Percentiles rank a stretch among this genome's conserved stretches.
Evolutionary conservation across 2,888 invertebrate genomes (phyloP).

Genomic region (Ceraclea dissimilis): DNA sequence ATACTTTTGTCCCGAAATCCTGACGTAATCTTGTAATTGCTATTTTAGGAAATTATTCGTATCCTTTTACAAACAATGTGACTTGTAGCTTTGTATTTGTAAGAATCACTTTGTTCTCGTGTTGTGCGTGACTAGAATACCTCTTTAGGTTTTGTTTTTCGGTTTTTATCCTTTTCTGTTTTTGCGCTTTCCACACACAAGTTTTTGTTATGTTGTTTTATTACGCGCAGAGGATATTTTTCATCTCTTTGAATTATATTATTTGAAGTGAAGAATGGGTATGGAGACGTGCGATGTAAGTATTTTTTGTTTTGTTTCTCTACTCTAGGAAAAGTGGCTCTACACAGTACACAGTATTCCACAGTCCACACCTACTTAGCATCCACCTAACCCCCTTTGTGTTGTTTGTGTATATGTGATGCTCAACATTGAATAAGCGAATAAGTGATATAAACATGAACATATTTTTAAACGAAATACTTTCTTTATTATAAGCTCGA

Average conservation of each 20-base stretch:
- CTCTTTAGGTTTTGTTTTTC: not conserved
- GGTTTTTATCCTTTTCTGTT: not conserved
- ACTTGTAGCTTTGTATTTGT: not conserved
- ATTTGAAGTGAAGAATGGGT: not conserved
- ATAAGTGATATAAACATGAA: too few relatives aligned
- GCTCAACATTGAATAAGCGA: too few relatives aligned
- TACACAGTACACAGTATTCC: too few relatives aligned
- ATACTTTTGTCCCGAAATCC: too few relatives aligned
- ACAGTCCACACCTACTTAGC: too few relatives aligned
- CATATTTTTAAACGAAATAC: too few relatives aligned
- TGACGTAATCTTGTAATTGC: too few relatives aligned
- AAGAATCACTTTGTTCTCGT: not conserved
- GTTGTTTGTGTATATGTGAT: too few relatives aligned
- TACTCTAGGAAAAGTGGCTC: not conserved
- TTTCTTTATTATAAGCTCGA: too few relatives aligned
- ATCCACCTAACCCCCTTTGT: too few relatives aligned
- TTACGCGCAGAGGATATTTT: not conserved
- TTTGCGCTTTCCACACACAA: not conserved
- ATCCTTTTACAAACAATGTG: too few relatives aligned
- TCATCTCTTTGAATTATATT: not conserved
- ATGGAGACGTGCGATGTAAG: not conserved
- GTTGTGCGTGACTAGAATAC: not conserved
- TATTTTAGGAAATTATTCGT: too few relatives aligned
- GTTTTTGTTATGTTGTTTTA: not conserved
- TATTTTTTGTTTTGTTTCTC: not conserved